These are phyloP conservation scores for Melanitta fusca DNA, from an alignment of 2,797 vertebrate species.

Conservation along the genomic window DNA sequence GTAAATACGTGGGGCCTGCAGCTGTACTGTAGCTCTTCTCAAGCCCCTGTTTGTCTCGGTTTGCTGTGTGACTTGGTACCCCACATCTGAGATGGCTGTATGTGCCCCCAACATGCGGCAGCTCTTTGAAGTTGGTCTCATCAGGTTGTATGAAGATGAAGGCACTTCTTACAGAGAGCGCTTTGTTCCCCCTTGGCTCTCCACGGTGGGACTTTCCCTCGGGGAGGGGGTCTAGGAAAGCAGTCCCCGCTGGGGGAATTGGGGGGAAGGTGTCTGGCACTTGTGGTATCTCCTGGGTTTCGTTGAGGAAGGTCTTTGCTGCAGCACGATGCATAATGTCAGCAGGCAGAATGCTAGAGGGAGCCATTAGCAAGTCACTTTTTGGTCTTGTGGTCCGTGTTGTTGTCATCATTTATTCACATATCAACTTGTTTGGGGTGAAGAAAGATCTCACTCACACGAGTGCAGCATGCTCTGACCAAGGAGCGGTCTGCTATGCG, in stretches of 20 bases:
- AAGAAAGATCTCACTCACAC: not conserved
- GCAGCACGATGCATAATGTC: not conserved
- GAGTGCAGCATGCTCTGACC: not conserved
- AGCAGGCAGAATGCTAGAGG: not conserved
- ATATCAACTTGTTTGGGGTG: slow-evolving; percentile 22
- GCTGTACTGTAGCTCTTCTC: not conserved
- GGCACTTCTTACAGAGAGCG: not conserved
- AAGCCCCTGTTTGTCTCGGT: not conserved
- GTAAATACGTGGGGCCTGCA: not conserved
- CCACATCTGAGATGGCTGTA: not conserved
- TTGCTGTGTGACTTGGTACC: not conserved
- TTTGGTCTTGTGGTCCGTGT: slow-evolving; percentile 9
- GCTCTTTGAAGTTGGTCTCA: not conserved
- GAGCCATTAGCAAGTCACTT: not conserved
- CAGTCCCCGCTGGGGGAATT: not conserved
- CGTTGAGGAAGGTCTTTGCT: not conserved
- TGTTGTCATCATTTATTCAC: not conserved
- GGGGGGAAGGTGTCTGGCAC: not conserved
- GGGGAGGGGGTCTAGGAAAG: not conserved
- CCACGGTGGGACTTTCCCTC: not conserved
- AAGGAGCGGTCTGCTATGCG: not conserved
- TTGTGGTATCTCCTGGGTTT: not conserved
- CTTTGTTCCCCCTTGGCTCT: not conserved
- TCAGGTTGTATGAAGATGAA: not conserved
- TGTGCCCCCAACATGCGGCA: rapidly evolving